A percentile compares a stretch with the other conserved stretches of the same genome.
These are phyloP conservation scores for Chlamydotis undulata DNA, from an alignment of 2,113 vertebrate genomes.

Conservation along the genomic window DNA sequence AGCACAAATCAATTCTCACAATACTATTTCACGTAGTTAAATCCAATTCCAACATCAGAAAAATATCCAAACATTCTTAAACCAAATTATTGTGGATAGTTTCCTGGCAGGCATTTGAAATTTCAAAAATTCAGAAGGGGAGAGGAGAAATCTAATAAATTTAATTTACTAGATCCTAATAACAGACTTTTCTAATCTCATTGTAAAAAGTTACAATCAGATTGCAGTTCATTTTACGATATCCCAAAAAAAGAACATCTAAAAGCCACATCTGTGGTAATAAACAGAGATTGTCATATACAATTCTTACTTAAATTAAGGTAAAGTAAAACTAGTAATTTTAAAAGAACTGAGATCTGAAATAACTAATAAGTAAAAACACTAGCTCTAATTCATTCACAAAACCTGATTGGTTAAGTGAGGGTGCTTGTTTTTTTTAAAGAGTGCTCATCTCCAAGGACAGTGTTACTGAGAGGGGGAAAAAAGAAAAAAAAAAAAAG, in stretches of 20 bases:
- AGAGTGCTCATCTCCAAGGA: neutral
- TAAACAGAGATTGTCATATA: neutral
- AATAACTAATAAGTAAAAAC: neutral
- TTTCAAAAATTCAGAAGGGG: neutral
- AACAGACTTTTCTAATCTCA: neutral
- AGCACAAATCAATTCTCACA: neutral
- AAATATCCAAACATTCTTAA: neutral
- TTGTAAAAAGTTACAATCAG: neutral
- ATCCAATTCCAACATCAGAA: neutral
- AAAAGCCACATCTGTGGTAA: neutral
- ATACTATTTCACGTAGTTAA: neutral
- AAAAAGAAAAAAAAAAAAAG: neutral
- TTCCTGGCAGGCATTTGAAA: neutral
- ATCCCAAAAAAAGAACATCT: neutral
- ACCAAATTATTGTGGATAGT: neutral
- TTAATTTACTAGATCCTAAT: neutral
- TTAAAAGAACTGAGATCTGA: neutral
- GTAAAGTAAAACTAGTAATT: neutral
- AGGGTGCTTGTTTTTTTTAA: neutral
- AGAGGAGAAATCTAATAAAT: neutral
- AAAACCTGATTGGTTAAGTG: neutral
- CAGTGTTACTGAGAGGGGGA: neutral
- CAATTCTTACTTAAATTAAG: neutral
- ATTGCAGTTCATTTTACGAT: neutral
- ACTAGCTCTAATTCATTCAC: neutral